phyloP scores from a whole-genome alignment of 2,113 vertebrate genomes.

The Paralichthys olivaceus region DNA sequence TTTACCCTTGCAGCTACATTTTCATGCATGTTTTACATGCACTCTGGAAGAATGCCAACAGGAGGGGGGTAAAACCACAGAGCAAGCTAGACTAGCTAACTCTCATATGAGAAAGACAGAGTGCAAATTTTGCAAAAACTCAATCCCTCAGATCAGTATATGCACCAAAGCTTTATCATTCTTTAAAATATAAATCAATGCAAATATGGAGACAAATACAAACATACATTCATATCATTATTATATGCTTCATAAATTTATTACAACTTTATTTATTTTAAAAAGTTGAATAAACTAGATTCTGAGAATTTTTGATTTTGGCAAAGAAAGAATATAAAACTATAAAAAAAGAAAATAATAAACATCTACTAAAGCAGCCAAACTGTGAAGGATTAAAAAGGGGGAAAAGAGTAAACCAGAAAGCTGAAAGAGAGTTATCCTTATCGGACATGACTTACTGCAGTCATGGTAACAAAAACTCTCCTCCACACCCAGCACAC shows the following conservation, averaged over 20 bases:
- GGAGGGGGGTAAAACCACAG: conserved; percentile 1
- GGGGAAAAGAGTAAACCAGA: neutral
- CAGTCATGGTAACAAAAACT: conserved; percentile 17
- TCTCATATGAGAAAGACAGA: neutral
- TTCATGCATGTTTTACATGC: neutral
- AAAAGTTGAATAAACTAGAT: too few relatives aligned
- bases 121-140: neutral
- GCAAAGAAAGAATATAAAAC: neutral
- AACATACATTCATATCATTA: too few relatives aligned
- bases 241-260: too few relatives aligned
- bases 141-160: too few relatives aligned
- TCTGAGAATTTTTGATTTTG: too few relatives aligned
- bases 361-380: neutral
- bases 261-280: too few relatives aligned
- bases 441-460: neutral
- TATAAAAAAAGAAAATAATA: neutral
- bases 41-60: neutral
- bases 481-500: conserved; percentile 1
- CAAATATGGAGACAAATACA: too few relatives aligned
- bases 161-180: too few relatives aligned
- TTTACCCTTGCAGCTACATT: neutral
- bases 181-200: too few relatives aligned
- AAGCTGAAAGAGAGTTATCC: neutral
- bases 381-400: neutral
- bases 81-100: neutral